Conservation (phyloP, 2,113 vertebrate genomes). For the Nipponia nippon region DNA sequence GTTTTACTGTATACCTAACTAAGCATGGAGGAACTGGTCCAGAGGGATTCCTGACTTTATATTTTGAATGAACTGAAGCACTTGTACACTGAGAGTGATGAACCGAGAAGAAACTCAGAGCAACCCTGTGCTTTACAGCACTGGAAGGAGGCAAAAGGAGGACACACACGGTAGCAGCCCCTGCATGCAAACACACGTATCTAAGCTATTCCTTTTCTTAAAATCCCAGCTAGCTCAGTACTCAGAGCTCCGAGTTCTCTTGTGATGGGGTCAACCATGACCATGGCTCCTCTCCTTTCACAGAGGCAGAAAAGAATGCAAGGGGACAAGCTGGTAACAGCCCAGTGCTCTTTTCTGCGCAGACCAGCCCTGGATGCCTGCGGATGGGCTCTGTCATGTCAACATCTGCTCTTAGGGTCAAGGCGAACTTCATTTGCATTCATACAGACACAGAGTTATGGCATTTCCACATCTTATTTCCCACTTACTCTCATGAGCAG, state of each 20-base stretch:
- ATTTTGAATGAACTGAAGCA: not conserved
- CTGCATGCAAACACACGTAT: not conserved
- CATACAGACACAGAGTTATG: not conserved
- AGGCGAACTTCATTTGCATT: not conserved
- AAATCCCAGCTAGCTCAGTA: not conserved
- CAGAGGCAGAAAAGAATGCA: not conserved
- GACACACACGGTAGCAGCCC: not conserved
- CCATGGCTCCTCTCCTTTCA: not conserved
- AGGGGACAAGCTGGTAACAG: not conserved
- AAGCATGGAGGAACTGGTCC: not conserved
- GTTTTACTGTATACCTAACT: not conserved
- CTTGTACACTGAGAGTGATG: not conserved
- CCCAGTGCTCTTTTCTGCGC: too few species aligned
- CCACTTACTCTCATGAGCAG: not conserved
- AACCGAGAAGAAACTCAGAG: not conserved
- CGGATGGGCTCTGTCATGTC: not conserved
- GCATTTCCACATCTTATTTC: not conserved
- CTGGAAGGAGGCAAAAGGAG: not conserved
- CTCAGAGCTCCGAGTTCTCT: not conserved
- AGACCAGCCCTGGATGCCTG: accelerated
- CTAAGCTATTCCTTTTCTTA: not conserved
- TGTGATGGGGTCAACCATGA: not conserved
- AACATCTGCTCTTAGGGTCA: not conserved
- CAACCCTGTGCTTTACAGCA: not conserved
- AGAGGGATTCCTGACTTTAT: not conserved